Base-by-base conservation (phyloP, 2,113 vertebrate genomes). In the Puntigrus tetrazona region DNA sequence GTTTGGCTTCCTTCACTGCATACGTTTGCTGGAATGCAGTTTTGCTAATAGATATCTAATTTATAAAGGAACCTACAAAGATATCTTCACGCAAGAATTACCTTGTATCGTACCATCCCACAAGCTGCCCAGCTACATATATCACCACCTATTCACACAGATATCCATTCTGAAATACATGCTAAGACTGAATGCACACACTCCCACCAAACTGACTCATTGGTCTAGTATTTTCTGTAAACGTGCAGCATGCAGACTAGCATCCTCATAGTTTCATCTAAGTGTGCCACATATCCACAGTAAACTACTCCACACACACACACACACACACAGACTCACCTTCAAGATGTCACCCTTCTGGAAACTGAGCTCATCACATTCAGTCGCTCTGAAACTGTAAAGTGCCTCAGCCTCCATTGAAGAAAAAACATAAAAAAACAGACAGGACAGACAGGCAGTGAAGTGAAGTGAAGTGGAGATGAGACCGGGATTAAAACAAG, bases 391-490 rank as follows among this genome's bases (percentile, higher is more conserved):
- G 88, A 97, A 98, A 84, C 90, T 96, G 93, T 97, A 98, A 43
- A 97, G 92, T 59, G 97, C 96, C 88, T 97, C 90, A 0, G 97
- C 96, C 91, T 98, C 97, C 97, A 98, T 97, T 50, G 61, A 81
- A 88, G 43, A 43, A 55, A 63, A 36, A 79, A 0, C 52, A 65
- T 55, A 61, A 45, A 77, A 25, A 14, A 7, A 57, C n/a, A n/a
- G n/a, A 29, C 29, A 57, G 18, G 43, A 45, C 13, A 74, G n/a
- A 78, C 31, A 70, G 38, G 25, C 20, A 18, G 41, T 36, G n/a
- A 77, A 72, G 63, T 65, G 76, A 34, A 18, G 41, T 36, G n/a
- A 77, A 72, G 63, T 65, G 76, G 52, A 31, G 72, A 50, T 75
- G 72, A 50, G 43, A 75, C n/a, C 7, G 14, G 27, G 73, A 45